phyloP scores from a whole-genome alignment of 2,888 invertebrate genomes.

The Eupithecia subfuscata region DNA sequence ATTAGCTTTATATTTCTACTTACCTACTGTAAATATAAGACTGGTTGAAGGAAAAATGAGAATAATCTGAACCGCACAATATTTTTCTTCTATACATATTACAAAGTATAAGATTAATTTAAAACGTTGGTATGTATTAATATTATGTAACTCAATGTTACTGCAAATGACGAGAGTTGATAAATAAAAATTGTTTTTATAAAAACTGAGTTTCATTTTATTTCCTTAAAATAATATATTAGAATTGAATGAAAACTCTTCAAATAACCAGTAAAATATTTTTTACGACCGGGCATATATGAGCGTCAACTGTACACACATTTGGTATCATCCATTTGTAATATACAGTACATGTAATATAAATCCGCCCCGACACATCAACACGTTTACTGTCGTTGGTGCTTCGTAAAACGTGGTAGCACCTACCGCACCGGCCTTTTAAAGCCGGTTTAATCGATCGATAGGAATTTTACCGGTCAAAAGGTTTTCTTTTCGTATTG shows the following conservation, averaged over 20 bases:
- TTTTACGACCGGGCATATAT: neutral
- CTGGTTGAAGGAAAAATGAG: constrained; percentile 66
- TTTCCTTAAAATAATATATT: neutral
- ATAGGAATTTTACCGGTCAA: neutral
- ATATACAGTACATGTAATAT: constrained; percentile 14
- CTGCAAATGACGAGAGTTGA: constrained; percentile 54
- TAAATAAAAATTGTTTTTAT: constrained; percentile 60
- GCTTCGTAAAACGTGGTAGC: neutral
- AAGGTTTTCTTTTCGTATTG: neutral
- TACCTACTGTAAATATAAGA: constrained; percentile 63
- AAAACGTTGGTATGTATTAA: constrained; percentile 57
- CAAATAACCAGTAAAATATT: neutral
- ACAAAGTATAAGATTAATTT: constrained; percentile 47
- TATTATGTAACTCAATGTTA: constrained; percentile 57
- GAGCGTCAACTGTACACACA: neutral
- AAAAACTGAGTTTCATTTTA: constrained; percentile 43
- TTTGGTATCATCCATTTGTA: neutral
- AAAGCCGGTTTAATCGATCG: neutral
- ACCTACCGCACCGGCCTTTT: neutral
- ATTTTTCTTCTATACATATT: constrained; percentile 65
- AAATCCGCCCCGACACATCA: constrained; percentile 30
- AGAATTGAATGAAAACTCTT: neutral
- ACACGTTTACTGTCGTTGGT: constrained; percentile 20
- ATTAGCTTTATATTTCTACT: constrained; percentile 14
- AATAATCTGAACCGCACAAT: constrained; percentile 72